Conservation (phyloP, 1,140 invertebrate genomes). For the Himalopsyche phryganea region DNA sequence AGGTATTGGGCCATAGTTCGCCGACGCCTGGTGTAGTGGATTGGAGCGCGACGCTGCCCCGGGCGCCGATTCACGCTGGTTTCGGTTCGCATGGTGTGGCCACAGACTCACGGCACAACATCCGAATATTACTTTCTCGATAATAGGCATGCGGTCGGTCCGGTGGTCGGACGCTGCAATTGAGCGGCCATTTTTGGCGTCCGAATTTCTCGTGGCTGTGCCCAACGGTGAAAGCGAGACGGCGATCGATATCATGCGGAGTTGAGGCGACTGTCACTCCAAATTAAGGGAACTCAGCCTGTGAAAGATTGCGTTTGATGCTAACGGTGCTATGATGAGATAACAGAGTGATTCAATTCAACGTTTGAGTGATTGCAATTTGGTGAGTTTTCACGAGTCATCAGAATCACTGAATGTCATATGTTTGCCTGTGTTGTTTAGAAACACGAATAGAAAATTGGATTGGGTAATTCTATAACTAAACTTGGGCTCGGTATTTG, state of each 20-base stretch:
- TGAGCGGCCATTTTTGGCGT: constrained; percentile 24
- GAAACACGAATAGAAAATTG: too few relatives aligned
- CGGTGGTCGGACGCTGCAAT: constrained; percentile 7
- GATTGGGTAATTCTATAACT: too few relatives aligned
- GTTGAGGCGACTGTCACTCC: neutral
- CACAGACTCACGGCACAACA: neutral
- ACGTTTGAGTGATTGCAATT: too few relatives aligned
- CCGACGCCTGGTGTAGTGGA: too few relatives aligned
- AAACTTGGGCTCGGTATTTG: too few relatives aligned
- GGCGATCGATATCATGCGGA: too few relatives aligned
- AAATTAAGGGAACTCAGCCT: constrained; percentile 19
- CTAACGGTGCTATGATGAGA: too few relatives aligned
- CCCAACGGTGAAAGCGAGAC: constrained; percentile 24
- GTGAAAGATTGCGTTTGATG: neutral
- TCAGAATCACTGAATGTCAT: too few relatives aligned
- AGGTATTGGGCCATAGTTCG: too few relatives aligned
- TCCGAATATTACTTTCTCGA: constrained; percentile 19
- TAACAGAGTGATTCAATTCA: too few relatives aligned
- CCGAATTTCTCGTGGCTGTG: constrained; percentile 18
- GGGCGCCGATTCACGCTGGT: neutral
- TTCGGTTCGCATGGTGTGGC: constrained; percentile 2
- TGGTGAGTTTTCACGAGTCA: too few relatives aligned
- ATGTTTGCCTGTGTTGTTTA: too few relatives aligned
- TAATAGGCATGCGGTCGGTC: constrained; percentile 22
- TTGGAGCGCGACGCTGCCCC: neutral